phyloP scores from a whole-genome alignment of 92 coral and sea anemone genomes.

The Phenganax subtilis region DNA sequence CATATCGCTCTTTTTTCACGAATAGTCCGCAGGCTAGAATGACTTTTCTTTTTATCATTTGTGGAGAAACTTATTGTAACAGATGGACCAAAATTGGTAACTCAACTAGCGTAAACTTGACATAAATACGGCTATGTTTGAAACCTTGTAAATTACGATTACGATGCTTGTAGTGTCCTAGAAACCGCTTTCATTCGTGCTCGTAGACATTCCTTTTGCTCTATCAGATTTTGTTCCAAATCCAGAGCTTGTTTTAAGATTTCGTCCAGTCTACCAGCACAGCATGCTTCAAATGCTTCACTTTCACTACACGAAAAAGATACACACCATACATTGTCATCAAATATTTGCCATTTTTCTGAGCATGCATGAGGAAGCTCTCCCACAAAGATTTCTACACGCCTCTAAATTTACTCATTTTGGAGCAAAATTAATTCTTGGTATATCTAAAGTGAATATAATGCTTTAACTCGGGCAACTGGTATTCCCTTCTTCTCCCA shows the following conservation, averaged over 20 bases:
- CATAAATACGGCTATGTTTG: neutral
- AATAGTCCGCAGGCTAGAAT: too few relatives aligned
- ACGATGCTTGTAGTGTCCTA: conserved; percentile 64
- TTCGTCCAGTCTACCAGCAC: conserved; percentile 80
- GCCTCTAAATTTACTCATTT: too few relatives aligned
- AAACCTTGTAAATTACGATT: neutral
- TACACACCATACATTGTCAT: neutral
- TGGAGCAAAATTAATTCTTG: too few relatives aligned
- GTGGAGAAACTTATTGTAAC: too few relatives aligned
- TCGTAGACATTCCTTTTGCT: conserved; percentile 80
- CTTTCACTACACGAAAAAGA: conserved; percentile 58
- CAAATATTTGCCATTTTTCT: neutral
- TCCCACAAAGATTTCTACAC: too few relatives aligned
- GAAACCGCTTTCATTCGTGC: conserved; percentile 70
- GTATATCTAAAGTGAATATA: too few relatives aligned
- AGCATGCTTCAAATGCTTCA: conserved; percentile 87
- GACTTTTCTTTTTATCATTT: too few relatives aligned
- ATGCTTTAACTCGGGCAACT: too few relatives aligned
- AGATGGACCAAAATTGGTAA: neutral
- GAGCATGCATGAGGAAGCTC: too few relatives aligned
- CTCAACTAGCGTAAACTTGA: neutral
- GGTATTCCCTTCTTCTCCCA: too few relatives aligned
- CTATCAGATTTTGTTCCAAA: conserved; percentile 81
- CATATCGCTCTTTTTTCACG: too few relatives aligned
- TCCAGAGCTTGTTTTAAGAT: conserved; percentile 73